Conservation (phyloP, 2,797 vertebrate genomes). For the Discoglossus pictus region DNA sequence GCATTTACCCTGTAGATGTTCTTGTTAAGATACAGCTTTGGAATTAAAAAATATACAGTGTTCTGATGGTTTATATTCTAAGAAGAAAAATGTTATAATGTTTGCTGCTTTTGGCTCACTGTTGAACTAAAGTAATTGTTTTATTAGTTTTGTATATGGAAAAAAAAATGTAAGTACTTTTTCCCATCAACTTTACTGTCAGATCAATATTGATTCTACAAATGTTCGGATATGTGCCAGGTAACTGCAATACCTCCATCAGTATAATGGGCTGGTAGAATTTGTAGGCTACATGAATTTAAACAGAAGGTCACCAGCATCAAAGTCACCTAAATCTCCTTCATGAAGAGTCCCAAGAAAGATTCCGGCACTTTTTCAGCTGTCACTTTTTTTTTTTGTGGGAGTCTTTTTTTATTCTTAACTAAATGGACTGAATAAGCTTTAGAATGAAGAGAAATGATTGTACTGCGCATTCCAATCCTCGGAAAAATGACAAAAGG, state of each 20-base stretch:
- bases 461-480: too few relatives aligned
- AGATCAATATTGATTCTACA: conserved; percentile 19
- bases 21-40: too few relatives aligned
- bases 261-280: conserved; percentile 19
- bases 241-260: conserved; percentile 17
- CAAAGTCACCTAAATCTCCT: conserved; percentile 21
- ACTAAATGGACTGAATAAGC: too few relatives aligned
- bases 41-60: too few relatives aligned
- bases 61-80: too few relatives aligned
- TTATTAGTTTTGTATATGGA: conserved; percentile 3
- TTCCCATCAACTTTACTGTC: conserved; percentile 5
- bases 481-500: too few relatives aligned
- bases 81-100: too few relatives aligned
- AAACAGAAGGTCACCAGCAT: conserved; percentile 9
- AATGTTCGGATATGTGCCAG: conserved; percentile 18
- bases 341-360: background rate
- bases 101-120: background rate
- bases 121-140: conserved; percentile 1
- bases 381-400: too few relatives aligned
- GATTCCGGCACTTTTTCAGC: conserved; percentile 5
- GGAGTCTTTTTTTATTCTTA: too few relatives aligned
- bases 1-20: too few relatives aligned
- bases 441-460: too few relatives aligned
- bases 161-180: background rate
- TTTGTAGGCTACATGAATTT: conserved; percentile 18